Evolutionary conservation across 1,140 invertebrate genomes (phyloP).

Genomic region (Trachymyrmex cornetzi): DNA sequence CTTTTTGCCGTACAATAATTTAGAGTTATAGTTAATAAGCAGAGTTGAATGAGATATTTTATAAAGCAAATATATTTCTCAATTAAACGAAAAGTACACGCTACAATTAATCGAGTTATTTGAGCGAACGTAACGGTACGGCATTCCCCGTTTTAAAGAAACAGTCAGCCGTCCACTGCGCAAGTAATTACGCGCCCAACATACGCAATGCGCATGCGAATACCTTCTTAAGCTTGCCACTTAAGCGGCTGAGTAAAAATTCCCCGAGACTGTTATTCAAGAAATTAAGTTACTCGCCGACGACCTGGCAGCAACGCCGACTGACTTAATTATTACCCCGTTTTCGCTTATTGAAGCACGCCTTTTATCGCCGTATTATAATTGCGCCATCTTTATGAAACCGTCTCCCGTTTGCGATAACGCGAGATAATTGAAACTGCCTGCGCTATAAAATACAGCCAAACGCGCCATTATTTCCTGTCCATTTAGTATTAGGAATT

Average conservation of each 20-base stretch:
- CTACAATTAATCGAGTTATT: slow-evolving; percentile 60
- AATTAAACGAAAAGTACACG: slow-evolving; percentile 60
- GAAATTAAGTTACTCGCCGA: slow-evolving; percentile 7
- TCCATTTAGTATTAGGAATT: background rate
- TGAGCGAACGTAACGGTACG: slow-evolving; percentile 38
- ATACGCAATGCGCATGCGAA: slow-evolving; percentile 21
- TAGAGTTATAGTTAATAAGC: background rate
- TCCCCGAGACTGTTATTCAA: slow-evolving; percentile 27
- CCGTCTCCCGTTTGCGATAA: background rate
- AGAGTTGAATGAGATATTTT: slow-evolving; percentile 8
- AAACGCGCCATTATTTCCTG: background rate
- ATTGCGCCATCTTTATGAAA: slow-evolving; percentile 15
- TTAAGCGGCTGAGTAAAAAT: slow-evolving; percentile 36
- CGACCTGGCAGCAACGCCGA: background rate
- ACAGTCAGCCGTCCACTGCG: slow-evolving; percentile 16
- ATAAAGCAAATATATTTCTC: slow-evolving; percentile 53
- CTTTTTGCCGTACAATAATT: background rate
- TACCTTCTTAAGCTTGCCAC: slow-evolving; percentile 29
- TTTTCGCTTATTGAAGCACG: slow-evolving; percentile 23
- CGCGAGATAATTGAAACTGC: slow-evolving; percentile 10
- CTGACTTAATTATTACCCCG: slow-evolving; percentile 24
- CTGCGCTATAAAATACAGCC: background rate
- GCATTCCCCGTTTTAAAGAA: slow-evolving; percentile 58
- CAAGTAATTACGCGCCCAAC: slow-evolving; percentile 52
- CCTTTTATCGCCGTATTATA: slow-evolving; percentile 20